Evolutionary conservation across 2,113 vertebrate genomes (phyloP).

Genomic region (Periophthalmodon schlosseri): DNA sequence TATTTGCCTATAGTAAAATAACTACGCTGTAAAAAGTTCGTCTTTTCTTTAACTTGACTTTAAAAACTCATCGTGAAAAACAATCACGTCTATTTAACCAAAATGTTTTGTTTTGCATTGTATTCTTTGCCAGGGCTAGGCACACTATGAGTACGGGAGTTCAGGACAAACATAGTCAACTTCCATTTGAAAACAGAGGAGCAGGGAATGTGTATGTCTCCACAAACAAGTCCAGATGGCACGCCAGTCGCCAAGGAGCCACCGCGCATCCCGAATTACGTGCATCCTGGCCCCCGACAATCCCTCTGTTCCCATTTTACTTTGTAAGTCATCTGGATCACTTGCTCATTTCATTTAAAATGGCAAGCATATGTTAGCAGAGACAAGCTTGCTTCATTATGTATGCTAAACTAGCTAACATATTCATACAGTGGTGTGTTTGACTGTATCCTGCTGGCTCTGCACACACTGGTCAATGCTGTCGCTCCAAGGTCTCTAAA

Average conservation of each 20-base stretch:
- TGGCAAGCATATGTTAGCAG: slow-evolving; percentile 37
- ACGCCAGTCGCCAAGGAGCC: slow-evolving; percentile 39
- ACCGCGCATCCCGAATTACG: slow-evolving; percentile 54
- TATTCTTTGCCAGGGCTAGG: neutral
- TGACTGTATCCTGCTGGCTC: slow-evolving; percentile 11
- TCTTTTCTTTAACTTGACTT: neutral
- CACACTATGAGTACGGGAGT: slow-evolving; percentile 7
- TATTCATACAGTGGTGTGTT: slow-evolving; percentile 28
- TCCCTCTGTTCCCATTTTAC: slow-evolving; percentile 54
- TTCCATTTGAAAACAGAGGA: slow-evolving; percentile 45
- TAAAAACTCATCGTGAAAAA: neutral
- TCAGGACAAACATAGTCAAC: slow-evolving; percentile 18
- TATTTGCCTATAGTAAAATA: too few relatives aligned
- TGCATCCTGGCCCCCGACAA: slow-evolving; percentile 52
- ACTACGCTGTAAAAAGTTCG: too few relatives aligned
- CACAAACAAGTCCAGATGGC: slow-evolving; percentile 72
- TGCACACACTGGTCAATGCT: slow-evolving; percentile 36
- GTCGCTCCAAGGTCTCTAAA: slow-evolving; percentile 27
- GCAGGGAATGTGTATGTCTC: slow-evolving; percentile 45
- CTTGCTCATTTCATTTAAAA: slow-evolving; percentile 56
- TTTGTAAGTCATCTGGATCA: slow-evolving; percentile 60
- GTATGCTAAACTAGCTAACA: slow-evolving; percentile 34
- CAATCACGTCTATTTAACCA: neutral
- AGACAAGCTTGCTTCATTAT: slow-evolving; percentile 23
- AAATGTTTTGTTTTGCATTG: neutral